Conservation (phyloP, 2,888 invertebrate genomes). For the Catocala fraxini region DNA sequence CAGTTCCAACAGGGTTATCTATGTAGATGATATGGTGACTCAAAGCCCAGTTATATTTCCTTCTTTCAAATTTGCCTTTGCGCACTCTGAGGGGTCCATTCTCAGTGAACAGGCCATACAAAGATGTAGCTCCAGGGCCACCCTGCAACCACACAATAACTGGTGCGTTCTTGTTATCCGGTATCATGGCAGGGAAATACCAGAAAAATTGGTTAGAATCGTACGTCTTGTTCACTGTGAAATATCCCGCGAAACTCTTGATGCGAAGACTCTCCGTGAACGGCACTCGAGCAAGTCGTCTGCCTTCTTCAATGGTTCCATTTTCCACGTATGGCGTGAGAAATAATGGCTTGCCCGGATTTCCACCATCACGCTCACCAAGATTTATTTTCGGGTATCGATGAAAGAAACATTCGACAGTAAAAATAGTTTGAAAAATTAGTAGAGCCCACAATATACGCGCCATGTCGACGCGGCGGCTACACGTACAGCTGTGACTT, state of each 20-base stretch:
- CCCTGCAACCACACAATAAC: slow-evolving; percentile 95
- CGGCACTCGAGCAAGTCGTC: slow-evolving; percentile 84
- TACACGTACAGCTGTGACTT: slow-evolving; percentile 17
- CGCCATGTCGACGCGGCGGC: slow-evolving; percentile 57
- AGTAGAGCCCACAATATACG: slow-evolving; percentile 52
- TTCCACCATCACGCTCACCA: slow-evolving; percentile 67
- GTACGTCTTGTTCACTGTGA: slow-evolving; percentile 93
- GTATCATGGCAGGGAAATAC: slow-evolving; percentile 93
- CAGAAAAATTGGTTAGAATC: slow-evolving; percentile 96
- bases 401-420: slow-evolving; percentile 67
- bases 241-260: slow-evolving; percentile 92
- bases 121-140: slow-evolving; percentile 93
- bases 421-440: slow-evolving; percentile 55
- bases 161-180: slow-evolving; percentile 87
- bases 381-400: slow-evolving; percentile 72
- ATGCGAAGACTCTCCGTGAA: slow-evolving; percentile 88
- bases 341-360: slow-evolving; percentile 89
- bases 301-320: slow-evolving; percentile 90
- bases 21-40: slow-evolving; percentile 95
- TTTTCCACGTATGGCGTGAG: slow-evolving; percentile 92
- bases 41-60: slow-evolving; percentile 93
- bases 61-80: slow-evolving; percentile 79
- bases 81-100: slow-evolving; percentile 90
- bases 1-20: slow-evolving; percentile 97
- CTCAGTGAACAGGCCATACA: slow-evolving; percentile 94